A percentile compares a stretch with the other conserved stretches of the same genome.
Conservation (phyloP, 2,797 vertebrate species). For the Bradypus variegatus region DNA sequence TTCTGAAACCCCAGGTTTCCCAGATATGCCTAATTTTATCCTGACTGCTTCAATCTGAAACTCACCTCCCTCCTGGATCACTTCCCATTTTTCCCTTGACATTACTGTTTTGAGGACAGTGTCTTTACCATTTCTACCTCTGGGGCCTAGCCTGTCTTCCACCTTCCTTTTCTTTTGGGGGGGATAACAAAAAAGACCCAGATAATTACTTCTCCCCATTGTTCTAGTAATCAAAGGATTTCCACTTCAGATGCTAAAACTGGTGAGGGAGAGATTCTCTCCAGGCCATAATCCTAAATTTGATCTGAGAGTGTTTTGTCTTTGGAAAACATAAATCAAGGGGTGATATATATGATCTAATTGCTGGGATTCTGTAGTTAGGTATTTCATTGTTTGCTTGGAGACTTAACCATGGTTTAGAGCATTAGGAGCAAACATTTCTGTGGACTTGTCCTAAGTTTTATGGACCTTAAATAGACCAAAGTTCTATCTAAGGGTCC, state of each 20-base stretch:
- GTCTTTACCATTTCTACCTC: background rate
- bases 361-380: background rate
- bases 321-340: background rate
- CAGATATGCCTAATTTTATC: background rate
- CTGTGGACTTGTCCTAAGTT: background rate
- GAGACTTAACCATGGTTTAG: background rate
- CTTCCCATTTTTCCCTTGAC: background rate
- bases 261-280: background rate
- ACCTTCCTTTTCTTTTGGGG: background rate
- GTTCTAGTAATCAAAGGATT: background rate
- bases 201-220: background rate
- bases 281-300: background rate
- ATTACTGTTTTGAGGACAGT: background rate
- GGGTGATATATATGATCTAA: background rate
- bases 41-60: background rate
- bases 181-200: background rate
- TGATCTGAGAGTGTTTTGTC: background rate
- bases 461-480: background rate
- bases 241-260: background rate
- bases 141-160: background rate
- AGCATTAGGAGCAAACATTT: background rate
- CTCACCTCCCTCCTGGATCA: background rate
- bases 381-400: slow-evolving; percentile 1
- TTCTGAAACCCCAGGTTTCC: background rate
- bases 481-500: background rate